Percentiles rank a stretch among this genome's conserved stretches.
Evolutionary conservation across 2,888 invertebrate genomes (phyloP).

Genomic region (Tetropium fuscum): DNA sequence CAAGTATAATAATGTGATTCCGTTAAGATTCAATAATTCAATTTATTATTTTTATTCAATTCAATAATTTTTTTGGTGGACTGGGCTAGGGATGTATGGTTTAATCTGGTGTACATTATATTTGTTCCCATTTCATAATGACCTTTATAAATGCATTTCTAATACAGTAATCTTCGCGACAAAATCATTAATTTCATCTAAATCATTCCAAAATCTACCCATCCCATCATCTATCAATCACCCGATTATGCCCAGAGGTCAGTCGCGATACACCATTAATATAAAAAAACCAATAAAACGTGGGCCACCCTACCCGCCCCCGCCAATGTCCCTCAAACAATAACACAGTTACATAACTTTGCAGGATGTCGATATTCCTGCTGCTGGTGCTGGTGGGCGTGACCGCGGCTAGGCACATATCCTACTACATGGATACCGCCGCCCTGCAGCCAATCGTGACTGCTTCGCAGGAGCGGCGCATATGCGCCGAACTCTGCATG

Average conservation of each 20-base stretch:
- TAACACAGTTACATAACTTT: conserved; percentile 39
- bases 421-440: conserved; percentile 55
- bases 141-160: too few relatives aligned
- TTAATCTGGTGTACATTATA: too few relatives aligned
- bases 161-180: too few relatives aligned
- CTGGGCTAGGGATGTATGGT: too few relatives aligned
- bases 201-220: neutral
- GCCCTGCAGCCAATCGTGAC: conserved; percentile 59
- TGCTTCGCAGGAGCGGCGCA: conserved; percentile 58
- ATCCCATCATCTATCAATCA: neutral
- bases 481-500: conserved; percentile 64
- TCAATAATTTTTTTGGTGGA: too few relatives aligned
- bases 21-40: too few relatives aligned
- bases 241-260: conserved; percentile 1
- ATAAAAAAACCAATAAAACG: conserved; percentile 6
- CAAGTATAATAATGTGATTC: too few relatives aligned
- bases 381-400: conserved; percentile 52
- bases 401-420: conserved; percentile 45
- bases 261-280: neutral
- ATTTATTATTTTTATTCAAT: too few relatives aligned
- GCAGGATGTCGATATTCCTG: conserved; percentile 61
- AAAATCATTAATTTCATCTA: too few relatives aligned
- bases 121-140: too few relatives aligned
- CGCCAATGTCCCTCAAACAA: conserved; percentile 10
- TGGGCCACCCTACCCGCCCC: neutral